Evolutionary conservation across 2,797 vertebrate species (phyloP), one percentile per base, ranked within the genome.

Genomic region (Loris lydekkerianus): DNA sequence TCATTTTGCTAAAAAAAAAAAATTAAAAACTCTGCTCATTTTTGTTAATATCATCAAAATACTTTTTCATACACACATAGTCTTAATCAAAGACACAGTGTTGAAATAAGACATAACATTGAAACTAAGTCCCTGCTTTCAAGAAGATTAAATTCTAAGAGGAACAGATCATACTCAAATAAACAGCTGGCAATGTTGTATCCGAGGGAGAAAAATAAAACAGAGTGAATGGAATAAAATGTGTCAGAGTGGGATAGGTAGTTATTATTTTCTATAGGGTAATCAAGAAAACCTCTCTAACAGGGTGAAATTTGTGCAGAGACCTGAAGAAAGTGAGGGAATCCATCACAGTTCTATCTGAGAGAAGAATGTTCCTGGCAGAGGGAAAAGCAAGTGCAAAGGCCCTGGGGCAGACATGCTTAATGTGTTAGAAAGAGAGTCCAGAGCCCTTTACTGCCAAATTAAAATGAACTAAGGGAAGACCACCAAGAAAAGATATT

Each of bases 1-100:
- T 85, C 67, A 21, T 92, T 86, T 95, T 96, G 43, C 40, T 86
- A 46, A 37, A 69, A 88, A 37, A 63, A 88, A 82, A 15, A 69
- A 7, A 77, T 69, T 49, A 60, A 34, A 56, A 34, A 67, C 0
- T 0, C 10, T 91, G 4, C 34, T 80, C n/a, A 20, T 93, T 93
- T 76, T 81, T 58, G 21, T 89, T 91, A 77, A 83, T 81, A 83
- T 61, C 2, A 76, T 72, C 34, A 90, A 85, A 78, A 88, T 1
- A 65, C 15, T 78, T 53, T 81, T 96, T 75, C 86, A 69, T 8
- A 37, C 4, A 61, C 1, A 63, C 7, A 60, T 23, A 83, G 46
- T 61, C 83, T 86, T 85, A 80, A 80, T 87, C 17, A 82, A 83
- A 89, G 18, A 72, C 6, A 31, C 31, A 84, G 10, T 89, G 21